These are phyloP conservation scores for Hyperoodon ampullatus DNA, from an alignment of 2,113 vertebrate species.

Conservation along the genomic window DNA sequence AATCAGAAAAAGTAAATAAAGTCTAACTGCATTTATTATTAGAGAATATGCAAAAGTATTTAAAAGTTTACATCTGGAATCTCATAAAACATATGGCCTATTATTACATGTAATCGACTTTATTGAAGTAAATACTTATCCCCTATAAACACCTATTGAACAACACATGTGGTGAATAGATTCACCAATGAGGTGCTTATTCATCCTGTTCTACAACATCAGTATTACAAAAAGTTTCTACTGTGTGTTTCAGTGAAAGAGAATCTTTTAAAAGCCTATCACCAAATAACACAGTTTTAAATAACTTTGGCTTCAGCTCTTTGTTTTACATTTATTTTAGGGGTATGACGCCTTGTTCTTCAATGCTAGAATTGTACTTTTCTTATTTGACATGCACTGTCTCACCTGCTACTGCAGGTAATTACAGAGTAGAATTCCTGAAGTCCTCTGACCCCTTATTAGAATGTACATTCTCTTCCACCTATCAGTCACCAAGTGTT, in stretches of 20 bases:
- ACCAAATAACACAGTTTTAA: slow-evolving; percentile 57
- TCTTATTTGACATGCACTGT: slow-evolving; percentile 77
- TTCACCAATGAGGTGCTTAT: background rate
- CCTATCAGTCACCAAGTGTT: slow-evolving; percentile 70
- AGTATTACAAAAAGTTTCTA: background rate
- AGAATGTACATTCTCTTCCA: slow-evolving; percentile 76
- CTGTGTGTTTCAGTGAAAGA: slow-evolving; percentile 1
- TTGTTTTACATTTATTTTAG: slow-evolving; percentile 53
- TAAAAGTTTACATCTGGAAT: background rate
- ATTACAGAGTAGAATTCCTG: slow-evolving; percentile 74
- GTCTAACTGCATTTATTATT: background rate
- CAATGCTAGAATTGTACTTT: slow-evolving; percentile 77
- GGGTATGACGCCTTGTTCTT: slow-evolving; percentile 50
- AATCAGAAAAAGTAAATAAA: background rate
- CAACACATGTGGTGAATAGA: background rate
- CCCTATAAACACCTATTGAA: background rate
- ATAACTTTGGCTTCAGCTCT: slow-evolving; percentile 52
- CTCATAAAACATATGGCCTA: background rate
- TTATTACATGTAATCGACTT: background rate
- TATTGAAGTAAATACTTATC: background rate
- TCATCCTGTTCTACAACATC: background rate
- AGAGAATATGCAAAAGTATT: background rate
- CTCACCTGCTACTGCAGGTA: slow-evolving; percentile 73
- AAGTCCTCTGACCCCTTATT: slow-evolving; percentile 77
- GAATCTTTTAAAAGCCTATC: slow-evolving; percentile 11